A percentile compares a stretch with the other conserved stretches of the same genome.
These are phyloP conservation scores for Lochmaea crataegi DNA, from an alignment of 2,888 invertebrate genomes.

Conservation along the genomic window DNA sequence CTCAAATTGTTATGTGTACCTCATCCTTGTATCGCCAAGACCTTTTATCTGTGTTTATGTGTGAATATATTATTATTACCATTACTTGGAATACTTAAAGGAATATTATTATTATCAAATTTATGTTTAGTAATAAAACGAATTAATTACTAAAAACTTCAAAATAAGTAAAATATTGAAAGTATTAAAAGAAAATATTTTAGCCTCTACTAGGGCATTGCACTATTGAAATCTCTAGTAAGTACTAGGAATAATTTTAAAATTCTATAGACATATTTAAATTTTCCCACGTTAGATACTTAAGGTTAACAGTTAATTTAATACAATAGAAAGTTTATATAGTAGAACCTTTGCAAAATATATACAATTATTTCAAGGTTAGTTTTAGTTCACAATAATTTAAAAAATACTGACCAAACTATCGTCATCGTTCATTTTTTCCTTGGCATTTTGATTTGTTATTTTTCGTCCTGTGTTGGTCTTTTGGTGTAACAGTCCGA, in stretches of 20 bases:
- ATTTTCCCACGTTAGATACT: constrained; percentile 26
- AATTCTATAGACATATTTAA: constrained; percentile 14
- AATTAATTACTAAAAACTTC: background rate
- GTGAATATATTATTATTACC: too few relatives aligned
- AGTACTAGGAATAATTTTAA: background rate
- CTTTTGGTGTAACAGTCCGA: constrained; percentile 24
- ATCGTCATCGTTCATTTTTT: constrained; percentile 81
- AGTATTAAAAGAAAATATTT: background rate
- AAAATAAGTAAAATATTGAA: background rate
- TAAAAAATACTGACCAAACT: constrained; percentile 72
- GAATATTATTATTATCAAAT: too few relatives aligned
- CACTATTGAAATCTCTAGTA: background rate
- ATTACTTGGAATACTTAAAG: too few relatives aligned
- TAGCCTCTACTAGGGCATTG: background rate
- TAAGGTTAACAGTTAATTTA: constrained; percentile 18
- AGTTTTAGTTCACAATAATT: constrained; percentile 32
- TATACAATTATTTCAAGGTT: constrained; percentile 30
- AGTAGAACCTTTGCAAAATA: constrained; percentile 22
- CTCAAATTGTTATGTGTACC: too few relatives aligned
- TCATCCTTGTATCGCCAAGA: too few relatives aligned
- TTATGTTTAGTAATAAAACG: background rate
- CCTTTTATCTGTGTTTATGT: too few relatives aligned
- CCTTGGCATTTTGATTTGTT: constrained; percentile 71
- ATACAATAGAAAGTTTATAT: constrained; percentile 34
- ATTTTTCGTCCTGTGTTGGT: constrained; percentile 36